Conservation (phyloP, 1,140 invertebrate genomes). For the Paraescarpia echinospica region DNA sequence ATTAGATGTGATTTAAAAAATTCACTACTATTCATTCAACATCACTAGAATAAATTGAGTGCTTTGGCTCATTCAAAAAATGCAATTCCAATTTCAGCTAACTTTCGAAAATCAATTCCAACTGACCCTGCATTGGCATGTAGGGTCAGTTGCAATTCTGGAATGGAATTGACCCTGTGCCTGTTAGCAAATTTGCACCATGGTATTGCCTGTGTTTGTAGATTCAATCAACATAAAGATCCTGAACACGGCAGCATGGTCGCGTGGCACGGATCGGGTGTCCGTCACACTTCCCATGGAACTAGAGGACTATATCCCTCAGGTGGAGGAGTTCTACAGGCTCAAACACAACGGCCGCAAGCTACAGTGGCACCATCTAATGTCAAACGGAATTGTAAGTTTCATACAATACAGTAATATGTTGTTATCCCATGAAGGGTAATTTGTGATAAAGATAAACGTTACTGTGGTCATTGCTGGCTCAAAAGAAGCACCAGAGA, state of each 20-base stretch:
- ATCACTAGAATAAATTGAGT: no score
- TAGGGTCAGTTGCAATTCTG: no score
- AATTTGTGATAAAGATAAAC: no score
- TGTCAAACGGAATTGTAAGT: conserved; percentile 85
- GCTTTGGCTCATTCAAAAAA: no score
- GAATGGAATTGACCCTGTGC: neutral
- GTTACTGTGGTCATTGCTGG: no score
- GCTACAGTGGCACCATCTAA: conserved; percentile 99
- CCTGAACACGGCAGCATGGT: conserved; percentile 98
- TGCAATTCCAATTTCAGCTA: no score
- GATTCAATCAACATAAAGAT: conserved; percentile 74
- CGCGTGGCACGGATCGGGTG: conserved; percentile 82
- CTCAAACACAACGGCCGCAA: conserved; percentile 95
- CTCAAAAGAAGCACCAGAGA: no score
- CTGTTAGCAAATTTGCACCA: neutral
- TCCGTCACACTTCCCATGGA: conserved; percentile 94
- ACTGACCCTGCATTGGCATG: no score
- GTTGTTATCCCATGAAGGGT: no score
- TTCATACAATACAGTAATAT: conserved; percentile 22
- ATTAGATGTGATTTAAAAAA: no score
- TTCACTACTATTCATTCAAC: no score
- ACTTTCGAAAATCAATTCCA: no score
- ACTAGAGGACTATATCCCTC: conserved; percentile 97
- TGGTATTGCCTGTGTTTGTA: conserved; percentile 34
- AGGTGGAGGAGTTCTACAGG: conserved; percentile 73